phyloP scores from a whole-genome alignment of 2,888 invertebrate genomes.

The Eristalis tenax region DNA sequence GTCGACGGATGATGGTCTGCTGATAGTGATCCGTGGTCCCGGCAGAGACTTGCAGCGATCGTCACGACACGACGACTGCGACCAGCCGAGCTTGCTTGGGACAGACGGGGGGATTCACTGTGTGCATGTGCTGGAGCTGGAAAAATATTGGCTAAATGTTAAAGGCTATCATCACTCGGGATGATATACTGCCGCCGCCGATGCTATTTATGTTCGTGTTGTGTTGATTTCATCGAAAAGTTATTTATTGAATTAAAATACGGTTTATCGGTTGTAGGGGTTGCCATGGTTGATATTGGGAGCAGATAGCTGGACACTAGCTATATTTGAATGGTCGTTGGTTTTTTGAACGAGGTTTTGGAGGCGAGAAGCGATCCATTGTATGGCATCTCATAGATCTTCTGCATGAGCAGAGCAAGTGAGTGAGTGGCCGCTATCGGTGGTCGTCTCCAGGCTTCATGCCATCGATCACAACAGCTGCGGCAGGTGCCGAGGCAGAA shows the following conservation, averaged over 20 bases:
- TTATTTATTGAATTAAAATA: constrained; percentile 69
- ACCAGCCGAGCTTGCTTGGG: neutral
- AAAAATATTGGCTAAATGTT: constrained; percentile 69
- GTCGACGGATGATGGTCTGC: constrained; percentile 54
- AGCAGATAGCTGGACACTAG: constrained; percentile 24
- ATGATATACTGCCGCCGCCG: constrained; percentile 64
- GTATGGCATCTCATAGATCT: neutral
- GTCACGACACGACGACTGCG: neutral
- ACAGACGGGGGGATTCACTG: no score
- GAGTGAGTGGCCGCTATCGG: neutral
- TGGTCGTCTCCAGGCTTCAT: neutral
- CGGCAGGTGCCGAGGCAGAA: neutral
- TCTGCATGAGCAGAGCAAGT: neutral
- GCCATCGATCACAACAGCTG: neutral
- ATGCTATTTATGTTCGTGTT: constrained; percentile 60
- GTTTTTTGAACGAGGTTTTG: neutral
- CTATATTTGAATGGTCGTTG: constrained; percentile 24
- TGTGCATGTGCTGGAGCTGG: constrained; percentile 33
- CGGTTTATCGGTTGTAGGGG: constrained; percentile 34
- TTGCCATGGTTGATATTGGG: constrained; percentile 22
- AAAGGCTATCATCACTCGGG: constrained; percentile 67
- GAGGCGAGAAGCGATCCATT: neutral
- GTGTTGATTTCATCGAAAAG: constrained; percentile 27
- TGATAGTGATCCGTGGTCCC: constrained; percentile 67
- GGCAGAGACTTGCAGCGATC: constrained; percentile 2